phyloP scores from a whole-genome alignment of 2,113 vertebrate genomes.

The Chiloscyllium plagiosum region DNA sequence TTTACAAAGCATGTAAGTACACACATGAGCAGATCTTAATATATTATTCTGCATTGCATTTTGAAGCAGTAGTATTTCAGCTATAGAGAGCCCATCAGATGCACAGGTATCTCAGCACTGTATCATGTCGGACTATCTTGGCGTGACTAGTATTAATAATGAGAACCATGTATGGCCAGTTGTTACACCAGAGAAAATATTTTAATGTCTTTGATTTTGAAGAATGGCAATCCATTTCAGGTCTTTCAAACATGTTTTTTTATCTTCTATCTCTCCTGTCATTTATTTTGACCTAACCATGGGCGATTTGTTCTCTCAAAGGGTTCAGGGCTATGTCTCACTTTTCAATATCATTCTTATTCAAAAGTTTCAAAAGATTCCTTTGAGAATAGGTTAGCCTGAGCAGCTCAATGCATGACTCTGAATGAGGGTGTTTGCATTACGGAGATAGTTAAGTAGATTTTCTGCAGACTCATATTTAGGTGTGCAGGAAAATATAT shows the following conservation, averaged over 20 bases:
- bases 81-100: neutral
- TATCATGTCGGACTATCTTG: neutral
- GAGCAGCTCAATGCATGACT: conserved; percentile 3
- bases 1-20: neutral
- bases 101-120: neutral
- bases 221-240: neutral
- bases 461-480: conserved; percentile 20
- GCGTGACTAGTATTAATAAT: neutral
- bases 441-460: conserved; percentile 33
- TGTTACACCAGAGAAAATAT: neutral
- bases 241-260: conserved; percentile 28
- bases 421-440: conserved; percentile 24
- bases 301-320: conserved; percentile 11
- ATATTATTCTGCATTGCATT: neutral
- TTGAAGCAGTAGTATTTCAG: neutral
- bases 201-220: neutral
- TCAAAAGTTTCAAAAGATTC: conserved; percentile 42
- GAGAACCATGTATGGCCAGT: neutral
- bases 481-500: neutral
- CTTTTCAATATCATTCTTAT: conserved; percentile 61
- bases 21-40: neutral
- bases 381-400: conserved; percentile 13
- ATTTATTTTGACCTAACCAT: conserved; percentile 31
- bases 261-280: conserved; percentile 28
- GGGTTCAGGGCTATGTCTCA: conserved; percentile 49